Base-by-base conservation (phyloP, 37 sponge, comb jelly and placozoan species). In the Cladorhizidae sp. region DNA sequence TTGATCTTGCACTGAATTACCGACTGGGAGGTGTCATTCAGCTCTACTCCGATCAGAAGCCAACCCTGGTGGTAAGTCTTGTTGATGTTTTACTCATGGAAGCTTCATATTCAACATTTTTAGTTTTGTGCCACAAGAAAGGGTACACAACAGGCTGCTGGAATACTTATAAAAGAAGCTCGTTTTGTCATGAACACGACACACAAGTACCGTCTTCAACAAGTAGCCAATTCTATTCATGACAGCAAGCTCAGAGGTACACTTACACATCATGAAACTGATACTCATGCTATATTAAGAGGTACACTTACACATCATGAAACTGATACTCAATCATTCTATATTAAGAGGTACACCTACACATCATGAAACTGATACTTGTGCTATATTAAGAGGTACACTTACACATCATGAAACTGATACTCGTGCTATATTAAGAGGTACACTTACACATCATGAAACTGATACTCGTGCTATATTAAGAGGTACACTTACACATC, bases 121-220 rank as follows among this genome's bases (percentile, higher is more conserved):
- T 61, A 95, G 91, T 99, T 99, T 68, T 99, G 99, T 92, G 90
- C 95, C 51, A 96, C 99, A 23, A 83, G 99, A 33, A 99, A 96
- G 61, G 93, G 95, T 0, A 93, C 95, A 8, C 94, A 93, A 56
- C 97, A 99, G 64, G 99, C 99, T 35, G 99, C 99, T 38, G 57
- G 59, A 23, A 90, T 79, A 26, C 81, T 99, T 37, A 79, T 87
- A 36, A 96, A 94, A 37, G 97, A 99, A 49, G 93, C 93, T 17
- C 80, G 93, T n/a, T 94, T 94, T 88, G 87, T 90, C 23, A 81
- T 96, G 86, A 89, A 88, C 71, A 52, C 80, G 28, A 67, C 78
- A 28, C 94, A 90, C 75, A 90, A 87, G 73, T 67, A 70, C 72
- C 85, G 93, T 40, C 70, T 95, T 36, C 78, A 82, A 1, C 40